A percentile compares a stretch with the other conserved stretches of the same genome.
phyloP scores from a whole-genome alignment of 2,797 vertebrate species.

The Enteromius unitaeniatus region DNA sequence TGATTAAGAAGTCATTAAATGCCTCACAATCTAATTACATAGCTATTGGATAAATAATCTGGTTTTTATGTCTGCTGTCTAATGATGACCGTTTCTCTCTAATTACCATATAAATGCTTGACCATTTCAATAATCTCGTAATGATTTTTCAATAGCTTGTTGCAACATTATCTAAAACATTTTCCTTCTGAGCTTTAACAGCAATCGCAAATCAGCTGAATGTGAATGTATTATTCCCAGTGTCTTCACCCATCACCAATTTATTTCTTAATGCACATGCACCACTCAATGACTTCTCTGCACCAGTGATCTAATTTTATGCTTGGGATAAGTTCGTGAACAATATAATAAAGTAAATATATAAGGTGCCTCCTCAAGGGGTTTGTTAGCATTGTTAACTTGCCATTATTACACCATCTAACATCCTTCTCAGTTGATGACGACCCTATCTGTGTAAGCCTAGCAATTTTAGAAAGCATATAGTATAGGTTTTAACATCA shows the following conservation, averaged over 20 bases:
- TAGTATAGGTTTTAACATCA: neutral
- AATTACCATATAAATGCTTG: constrained; percentile 1
- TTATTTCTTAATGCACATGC: neutral
- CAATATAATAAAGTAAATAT: neutral
- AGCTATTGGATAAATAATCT: constrained; percentile 2
- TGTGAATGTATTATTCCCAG: neutral
- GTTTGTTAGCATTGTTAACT: neutral
- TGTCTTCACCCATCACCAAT: neutral
- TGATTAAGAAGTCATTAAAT: constrained; percentile 50
- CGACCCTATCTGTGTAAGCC: neutral
- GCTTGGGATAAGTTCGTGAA: constrained; percentile 16
- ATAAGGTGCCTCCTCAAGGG: neutral
- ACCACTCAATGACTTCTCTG: constrained; percentile 16
- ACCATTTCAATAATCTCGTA: constrained; percentile 1
- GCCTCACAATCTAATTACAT: constrained; percentile 26
- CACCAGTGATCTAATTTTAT: constrained; percentile 28
- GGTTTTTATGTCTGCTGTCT: neutral
- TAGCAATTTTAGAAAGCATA: neutral
- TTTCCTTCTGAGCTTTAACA: neutral
- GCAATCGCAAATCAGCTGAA: neutral
- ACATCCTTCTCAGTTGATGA: neutral
- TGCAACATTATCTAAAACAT: neutral
- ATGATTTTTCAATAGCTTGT: constrained; percentile 23
- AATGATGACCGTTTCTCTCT: neutral
- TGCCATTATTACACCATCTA: neutral